Percentiles rank a stretch among this genome's conserved stretches.
Conservation (phyloP, 2,113 vertebrate genomes). For the Falco punctatus region DNA sequence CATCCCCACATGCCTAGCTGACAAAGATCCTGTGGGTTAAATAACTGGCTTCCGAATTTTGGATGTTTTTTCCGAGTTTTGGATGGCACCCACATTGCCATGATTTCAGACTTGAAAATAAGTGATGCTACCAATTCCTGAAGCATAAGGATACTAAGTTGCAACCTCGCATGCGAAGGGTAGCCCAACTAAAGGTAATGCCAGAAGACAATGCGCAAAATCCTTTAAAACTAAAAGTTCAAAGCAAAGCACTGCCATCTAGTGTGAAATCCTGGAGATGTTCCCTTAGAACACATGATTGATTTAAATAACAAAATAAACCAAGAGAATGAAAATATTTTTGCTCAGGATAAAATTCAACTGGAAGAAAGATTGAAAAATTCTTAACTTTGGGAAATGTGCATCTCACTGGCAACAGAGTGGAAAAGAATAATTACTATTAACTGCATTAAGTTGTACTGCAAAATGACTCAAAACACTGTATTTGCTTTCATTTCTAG, state of each 20-base stretch:
- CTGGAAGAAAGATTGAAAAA: not conserved
- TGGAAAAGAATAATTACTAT: not conserved
- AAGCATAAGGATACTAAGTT: not conserved
- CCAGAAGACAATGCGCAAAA: not conserved
- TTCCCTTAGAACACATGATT: not conserved
- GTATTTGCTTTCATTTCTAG: not conserved
- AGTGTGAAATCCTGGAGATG: not conserved
- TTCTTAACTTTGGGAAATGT: not conserved
- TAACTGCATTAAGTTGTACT: not conserved
- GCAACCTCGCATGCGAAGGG: not conserved
- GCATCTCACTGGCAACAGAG: not conserved
- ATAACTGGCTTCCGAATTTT: not conserved
- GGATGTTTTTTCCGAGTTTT: not conserved
- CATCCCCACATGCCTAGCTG: not conserved
- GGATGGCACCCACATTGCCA: not conserved
- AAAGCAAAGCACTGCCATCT: constrained; percentile 33
- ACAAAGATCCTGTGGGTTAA: not conserved
- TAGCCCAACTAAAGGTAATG: not conserved
- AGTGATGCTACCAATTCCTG: not conserved
- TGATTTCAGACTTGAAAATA: not conserved
- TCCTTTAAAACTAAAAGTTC: not conserved
- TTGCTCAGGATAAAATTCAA: not conserved
- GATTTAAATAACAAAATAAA: not conserved
- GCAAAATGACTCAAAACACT: not conserved
- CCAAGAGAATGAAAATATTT: not conserved